Percentiles rank a stretch among this genome's conserved stretches.
Evolutionary conservation across 2,113 vertebrate species (phyloP).

Genomic region (Ictalurus punctatus): DNA sequence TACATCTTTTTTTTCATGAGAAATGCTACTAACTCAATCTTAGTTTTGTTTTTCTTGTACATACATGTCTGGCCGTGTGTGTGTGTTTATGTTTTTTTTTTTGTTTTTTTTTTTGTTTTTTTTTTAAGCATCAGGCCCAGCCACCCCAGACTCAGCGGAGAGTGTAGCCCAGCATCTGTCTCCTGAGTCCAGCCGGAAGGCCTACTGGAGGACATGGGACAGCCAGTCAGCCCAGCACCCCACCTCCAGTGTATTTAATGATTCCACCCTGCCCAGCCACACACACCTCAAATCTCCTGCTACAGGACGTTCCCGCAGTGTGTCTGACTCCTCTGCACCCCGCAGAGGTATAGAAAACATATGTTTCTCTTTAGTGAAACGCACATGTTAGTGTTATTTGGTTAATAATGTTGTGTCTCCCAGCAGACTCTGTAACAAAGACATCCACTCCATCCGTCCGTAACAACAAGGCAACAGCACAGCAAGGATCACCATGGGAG

Average conservation of each 20-base stretch:
- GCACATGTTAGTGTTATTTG: background rate
- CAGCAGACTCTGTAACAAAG: conserved; percentile 86
- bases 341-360: conserved; percentile 78
- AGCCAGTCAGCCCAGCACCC: conserved; percentile 81
- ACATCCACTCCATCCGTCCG: conserved; percentile 87
- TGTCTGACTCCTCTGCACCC: conserved; percentile 92
- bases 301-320: conserved; percentile 84
- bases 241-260: conserved; percentile 88
- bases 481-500: conserved; percentile 93
- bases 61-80: background rate
- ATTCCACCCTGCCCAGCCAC: conserved; percentile 74
- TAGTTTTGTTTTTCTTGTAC: background rate
- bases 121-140: conserved; percentile 83
- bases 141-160: conserved; percentile 92
- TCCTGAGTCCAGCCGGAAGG: conserved; percentile 91
- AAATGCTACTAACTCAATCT: background rate
- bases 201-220: conserved; percentile 93
- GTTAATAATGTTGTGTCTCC: conserved; percentile 27
- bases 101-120: no score
- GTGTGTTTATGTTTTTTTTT: background rate
- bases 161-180: conserved; percentile 89
- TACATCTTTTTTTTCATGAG: background rate
- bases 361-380: background rate
- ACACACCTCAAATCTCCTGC: conserved; percentile 92
- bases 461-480: conserved; percentile 85